Base-by-base conservation (phyloP, 2,888 invertebrate species). In the Pherbina coryleti region DNA sequence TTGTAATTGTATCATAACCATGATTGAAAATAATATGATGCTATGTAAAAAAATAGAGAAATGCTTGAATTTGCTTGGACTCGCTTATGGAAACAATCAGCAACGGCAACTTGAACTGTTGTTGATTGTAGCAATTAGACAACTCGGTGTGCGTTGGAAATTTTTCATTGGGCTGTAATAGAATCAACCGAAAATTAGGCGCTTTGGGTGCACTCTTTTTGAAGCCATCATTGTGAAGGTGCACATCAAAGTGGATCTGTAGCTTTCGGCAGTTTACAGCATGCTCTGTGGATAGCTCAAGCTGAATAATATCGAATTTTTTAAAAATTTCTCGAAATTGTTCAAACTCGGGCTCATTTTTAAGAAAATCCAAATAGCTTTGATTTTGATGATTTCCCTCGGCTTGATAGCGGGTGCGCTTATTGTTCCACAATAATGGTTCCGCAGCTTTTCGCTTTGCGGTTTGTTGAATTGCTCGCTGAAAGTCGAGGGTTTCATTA, bases 1-100 rank as follows among this genome's bases (percentile, higher is more conserved):
- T n/a, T n/a, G n/a, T n/a, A n/a, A n/a, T n/a, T n/a, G n/a, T n/a
- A n/a, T n/a, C n/a, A n/a, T n/a, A n/a, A n/a, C n/a, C n/a, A n/a
- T n/a, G n/a, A n/a, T 22, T 55, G 55, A 9, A 55, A 55, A 19
- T 55, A 19, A 55, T 19, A 44, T 2, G 14, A 44, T 2, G 14
- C 84, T 80, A 87, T 76, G 79, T 88, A 75, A 88, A 87, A 85
- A 86, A 84, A 81, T 88, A 89, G 31, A 89, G 77, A 84, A 88
- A 89, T 14, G 87, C 88, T 76, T 89, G 89, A 77, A 89, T 85
- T 78, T 89, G 88, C 75, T 89, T 89, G 2, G 89, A 88, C 69
- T 88, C 88, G 81, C 88, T 88, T 14, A 89, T 84, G n/a, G 88
- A 86, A n/a, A 87, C 80, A 55, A 89, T 80, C 11, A 89, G 81